phyloP scores from a whole-genome alignment of 2,888 invertebrate species.

The Pammene aurita region DNA sequence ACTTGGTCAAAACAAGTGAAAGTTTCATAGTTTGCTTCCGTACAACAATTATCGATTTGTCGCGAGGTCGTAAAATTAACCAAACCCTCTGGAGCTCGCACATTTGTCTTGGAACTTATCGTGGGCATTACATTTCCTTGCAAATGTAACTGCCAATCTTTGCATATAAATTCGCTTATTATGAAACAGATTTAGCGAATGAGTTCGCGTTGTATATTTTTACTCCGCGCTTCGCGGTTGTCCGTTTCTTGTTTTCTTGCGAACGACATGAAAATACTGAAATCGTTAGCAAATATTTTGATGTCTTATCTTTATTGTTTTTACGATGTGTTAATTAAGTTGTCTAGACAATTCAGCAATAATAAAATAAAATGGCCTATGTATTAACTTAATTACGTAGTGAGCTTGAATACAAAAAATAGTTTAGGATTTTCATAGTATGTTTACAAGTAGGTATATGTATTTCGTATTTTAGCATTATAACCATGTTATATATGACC shows the following conservation, averaged over 20 bases:
- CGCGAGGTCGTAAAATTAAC: conserved; percentile 31
- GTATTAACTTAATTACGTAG: no score
- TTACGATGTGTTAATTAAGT: no score
- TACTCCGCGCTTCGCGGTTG: neutral
- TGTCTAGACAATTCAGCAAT: no score
- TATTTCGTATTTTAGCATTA: no score
- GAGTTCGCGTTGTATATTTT: conserved; percentile 4
- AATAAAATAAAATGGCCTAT: no score
- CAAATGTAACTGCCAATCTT: conserved; percentile 35
- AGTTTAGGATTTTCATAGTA: no score
- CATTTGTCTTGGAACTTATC: conserved; percentile 29
- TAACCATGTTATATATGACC: no score
- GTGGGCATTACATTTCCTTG: conserved; percentile 31
- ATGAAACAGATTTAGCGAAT: conserved; percentile 25
- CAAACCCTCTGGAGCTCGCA: conserved; percentile 19
- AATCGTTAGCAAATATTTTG: no score
- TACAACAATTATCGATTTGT: conserved; percentile 38
- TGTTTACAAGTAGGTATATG: no score
- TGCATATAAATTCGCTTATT: conserved; percentile 36
- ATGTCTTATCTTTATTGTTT: no score
- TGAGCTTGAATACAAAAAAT: no score
- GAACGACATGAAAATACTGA: no score
- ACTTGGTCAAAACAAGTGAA: conserved; percentile 36
- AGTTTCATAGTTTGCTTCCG: conserved; percentile 32
- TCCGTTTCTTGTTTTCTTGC: neutral